phyloP scores from a whole-genome alignment of 2,888 invertebrate species.

The Bombylius major region DNA sequence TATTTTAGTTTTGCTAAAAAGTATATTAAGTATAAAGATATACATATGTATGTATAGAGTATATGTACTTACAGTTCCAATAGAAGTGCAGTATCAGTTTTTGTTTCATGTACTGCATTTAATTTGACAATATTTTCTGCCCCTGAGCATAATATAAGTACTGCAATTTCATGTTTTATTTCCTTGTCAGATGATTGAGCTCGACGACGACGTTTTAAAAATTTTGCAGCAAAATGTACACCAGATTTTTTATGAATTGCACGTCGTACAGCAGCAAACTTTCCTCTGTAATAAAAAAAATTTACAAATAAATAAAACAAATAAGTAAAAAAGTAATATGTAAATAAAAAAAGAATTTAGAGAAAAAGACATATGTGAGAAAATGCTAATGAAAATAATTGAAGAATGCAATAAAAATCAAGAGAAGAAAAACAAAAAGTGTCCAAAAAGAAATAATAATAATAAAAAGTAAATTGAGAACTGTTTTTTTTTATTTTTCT shows the following conservation, averaged over 20 bases:
- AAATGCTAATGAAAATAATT: too few relatives aligned
- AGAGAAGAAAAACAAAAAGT: too few relatives aligned
- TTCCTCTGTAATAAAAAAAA: conserved; percentile 64
- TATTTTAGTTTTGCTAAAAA: too few relatives aligned
- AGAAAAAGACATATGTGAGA: too few relatives aligned
- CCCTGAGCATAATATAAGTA: conserved; percentile 72
- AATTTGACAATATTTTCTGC: conserved; percentile 78
- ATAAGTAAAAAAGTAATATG: neutral
- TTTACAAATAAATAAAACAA: conserved; percentile 7
- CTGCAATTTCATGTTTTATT: conserved; percentile 88
- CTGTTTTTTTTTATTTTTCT: too few relatives aligned
- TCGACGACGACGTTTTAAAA: conserved; percentile 80
- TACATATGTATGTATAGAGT: too few relatives aligned
- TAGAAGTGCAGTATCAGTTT: conserved; percentile 68
- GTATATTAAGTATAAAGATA: too few relatives aligned
- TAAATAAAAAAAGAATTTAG: neutral
- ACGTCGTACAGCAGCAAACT: conserved; percentile 89
- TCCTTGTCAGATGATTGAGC: conserved; percentile 75
- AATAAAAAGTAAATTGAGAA: too few relatives aligned
- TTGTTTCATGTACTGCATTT: conserved; percentile 75
- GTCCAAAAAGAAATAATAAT: too few relatives aligned
- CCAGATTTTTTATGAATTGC: conserved; percentile 78
- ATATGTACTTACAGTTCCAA: conserved; percentile 67
- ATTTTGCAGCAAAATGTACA: conserved; percentile 91
- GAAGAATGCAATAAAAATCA: too few relatives aligned